A percentile compares a stretch with the other conserved stretches of the same genome.
Conservation (phyloP, 2,888 invertebrate genomes). For the Tetragonula carbonaria region DNA sequence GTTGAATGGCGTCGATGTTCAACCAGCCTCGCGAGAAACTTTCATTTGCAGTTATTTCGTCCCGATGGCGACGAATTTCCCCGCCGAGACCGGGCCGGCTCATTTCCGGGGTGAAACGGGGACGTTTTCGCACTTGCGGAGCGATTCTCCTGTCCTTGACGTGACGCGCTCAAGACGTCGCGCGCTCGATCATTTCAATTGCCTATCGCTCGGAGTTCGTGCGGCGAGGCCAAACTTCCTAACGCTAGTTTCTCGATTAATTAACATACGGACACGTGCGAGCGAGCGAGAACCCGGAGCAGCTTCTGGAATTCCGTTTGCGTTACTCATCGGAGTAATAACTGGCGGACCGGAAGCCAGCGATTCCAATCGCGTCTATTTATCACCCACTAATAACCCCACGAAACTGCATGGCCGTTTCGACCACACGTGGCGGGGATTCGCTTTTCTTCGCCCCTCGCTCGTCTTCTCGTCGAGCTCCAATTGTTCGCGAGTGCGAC, state of each 20-base stretch:
- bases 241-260: slow-evolving; percentile 45
- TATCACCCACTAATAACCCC: slow-evolving; percentile 17
- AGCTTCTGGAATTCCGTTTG: slow-evolving; percentile 23
- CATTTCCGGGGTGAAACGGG: slow-evolving; percentile 13
- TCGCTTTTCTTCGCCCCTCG: background rate
- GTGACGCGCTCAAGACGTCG: too few relatives aligned
- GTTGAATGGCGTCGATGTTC: slow-evolving; percentile 11
- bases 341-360: slow-evolving; percentile 7
- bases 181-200: slow-evolving; percentile 36
- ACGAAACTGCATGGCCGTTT: slow-evolving; percentile 1
- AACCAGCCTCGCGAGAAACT: slow-evolving; percentile 17
- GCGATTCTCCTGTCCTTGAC: background rate
- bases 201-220: slow-evolving; percentile 11
- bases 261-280: slow-evolving; percentile 48
- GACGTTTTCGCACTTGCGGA: background rate
- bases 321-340: slow-evolving; percentile 44
- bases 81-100: background rate
- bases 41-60: slow-evolving; percentile 48
- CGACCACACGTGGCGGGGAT: background rate
- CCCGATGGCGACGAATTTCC: slow-evolving; percentile 17
- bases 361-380: slow-evolving; percentile 36
- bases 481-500: background rate
- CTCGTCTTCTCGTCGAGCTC: too few relatives aligned
- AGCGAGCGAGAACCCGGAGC: background rate
- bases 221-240: slow-evolving; percentile 22